Percentiles rank a stretch among this genome's conserved stretches.
These are phyloP conservation scores for Clarias platycephalus DNA, from an alignment of 2,797 vertebrate species.

Conservation along the genomic window DNA sequence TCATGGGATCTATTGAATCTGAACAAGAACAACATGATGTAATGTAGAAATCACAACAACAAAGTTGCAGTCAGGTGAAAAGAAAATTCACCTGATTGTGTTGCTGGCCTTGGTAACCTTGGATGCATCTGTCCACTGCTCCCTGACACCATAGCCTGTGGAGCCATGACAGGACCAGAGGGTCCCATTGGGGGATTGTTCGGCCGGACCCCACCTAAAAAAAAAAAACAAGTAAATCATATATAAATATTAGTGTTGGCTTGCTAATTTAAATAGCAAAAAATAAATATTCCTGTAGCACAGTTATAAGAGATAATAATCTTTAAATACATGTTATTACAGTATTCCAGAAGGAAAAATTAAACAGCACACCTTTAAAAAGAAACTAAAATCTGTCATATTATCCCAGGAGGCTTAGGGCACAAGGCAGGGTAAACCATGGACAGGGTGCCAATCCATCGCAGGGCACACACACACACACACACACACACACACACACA, in stretches of 20 bases:
- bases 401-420: no score
- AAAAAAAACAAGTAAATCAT: slow-evolving; percentile 27
- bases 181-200: slow-evolving; percentile 89
- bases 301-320: not conserved
- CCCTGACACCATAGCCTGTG: slow-evolving; percentile 82
- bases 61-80: not conserved
- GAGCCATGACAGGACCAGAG: slow-evolving; percentile 81
- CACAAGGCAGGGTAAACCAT: no score
- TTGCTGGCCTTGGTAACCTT: slow-evolving; percentile 83
- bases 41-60: not conserved
- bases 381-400: not conserved
- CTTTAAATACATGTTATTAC: not conserved
- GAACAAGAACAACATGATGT: slow-evolving; percentile 43
- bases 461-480: no score
- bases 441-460: no score
- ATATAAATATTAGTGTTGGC: not conserved
- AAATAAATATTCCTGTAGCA: not conserved
- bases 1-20: slow-evolving; percentile 91
- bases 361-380: not conserved
- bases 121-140: slow-evolving; percentile 88
- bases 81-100: slow-evolving; percentile 83
- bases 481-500: no score
- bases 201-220: slow-evolving; percentile 86
- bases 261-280: not conserved
- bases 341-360: not conserved